Evolutionary conservation across 2,797 vertebrate species (phyloP), one percentile per base, ranked within the genome.

Genomic region (Furcifer pardalis): DNA sequence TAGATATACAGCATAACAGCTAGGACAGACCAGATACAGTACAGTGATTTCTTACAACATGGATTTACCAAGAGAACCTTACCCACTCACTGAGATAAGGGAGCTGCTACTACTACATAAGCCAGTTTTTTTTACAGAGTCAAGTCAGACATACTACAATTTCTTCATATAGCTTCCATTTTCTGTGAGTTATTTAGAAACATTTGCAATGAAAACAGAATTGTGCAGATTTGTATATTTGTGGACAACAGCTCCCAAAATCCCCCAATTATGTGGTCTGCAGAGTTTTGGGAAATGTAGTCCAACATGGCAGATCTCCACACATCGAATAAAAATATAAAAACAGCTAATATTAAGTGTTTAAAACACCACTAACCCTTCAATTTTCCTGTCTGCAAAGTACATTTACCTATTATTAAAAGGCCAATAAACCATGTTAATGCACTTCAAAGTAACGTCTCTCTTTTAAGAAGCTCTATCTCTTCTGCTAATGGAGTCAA

Each of bases 381-480:
- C 84, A 0, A n/a, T 65, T 90, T 89, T 91, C 89, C 77, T 62
- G 72, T 40, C 44, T 74, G 5, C 83, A 85, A 90, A 82, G 87
- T 90, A 85, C 27, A 0, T 32, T 15, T 76, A 56, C 62, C 71
- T 88, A 88, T 89, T 89, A 77, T 90, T 89, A 77, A 91, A 68
- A 44, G n/a, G 42, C 84, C 84, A 27, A 0, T 83, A 86, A 89
- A 89, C 69, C 90, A 86, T 92, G 90, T 92, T 93, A 87, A 79
- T 87, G 77, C 90, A 87, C 92, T 91, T 89, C 84, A 92, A 91
- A 91, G 88, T 68, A 35, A 42, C 75, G 35, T 0, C 0, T n/a
- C 32, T 91, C 89, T 92, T 75, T 86, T 82, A 85, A 74, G 76
- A 84, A 79, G 69, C 66, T 84, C 0, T 63, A 44, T 27, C 83